Evolutionary conservation across 2,888 invertebrate genomes (phyloP).

Genomic region (Pycnomerus fuliginosus): DNA sequence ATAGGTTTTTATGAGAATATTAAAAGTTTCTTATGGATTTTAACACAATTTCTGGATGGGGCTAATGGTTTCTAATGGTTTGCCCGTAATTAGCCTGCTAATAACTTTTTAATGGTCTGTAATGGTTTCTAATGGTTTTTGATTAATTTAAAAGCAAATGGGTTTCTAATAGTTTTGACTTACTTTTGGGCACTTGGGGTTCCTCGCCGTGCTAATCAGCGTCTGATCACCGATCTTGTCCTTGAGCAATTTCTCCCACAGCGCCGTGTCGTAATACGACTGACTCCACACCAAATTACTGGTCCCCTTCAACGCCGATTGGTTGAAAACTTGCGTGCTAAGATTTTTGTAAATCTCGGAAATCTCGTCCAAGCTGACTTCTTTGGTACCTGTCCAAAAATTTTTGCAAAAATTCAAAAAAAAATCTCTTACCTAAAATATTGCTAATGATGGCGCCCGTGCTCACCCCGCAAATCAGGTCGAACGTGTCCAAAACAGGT

Average conservation of each 20-base stretch:
- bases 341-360: constrained; percentile 60
- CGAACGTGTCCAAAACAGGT: constrained; percentile 75
- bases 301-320: constrained; percentile 65
- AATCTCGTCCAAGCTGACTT: constrained; percentile 60
- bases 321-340: constrained; percentile 65
- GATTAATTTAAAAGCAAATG: not conserved
- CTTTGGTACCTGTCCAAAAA: constrained; percentile 53
- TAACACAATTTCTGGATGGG: too few species aligned
- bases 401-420: too few species aligned
- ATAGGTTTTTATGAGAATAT: constrained; percentile 5
- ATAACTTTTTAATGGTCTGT: too few species aligned
- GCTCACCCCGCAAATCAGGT: constrained; percentile 81
- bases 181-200: constrained; percentile 59
- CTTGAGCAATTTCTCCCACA: constrained; percentile 77
- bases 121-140: too few species aligned
- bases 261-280: constrained; percentile 81
- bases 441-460: constrained; percentile 68
- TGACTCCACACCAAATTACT: constrained; percentile 77
- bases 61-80: too few species aligned
- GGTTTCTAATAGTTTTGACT: constrained; percentile 32
- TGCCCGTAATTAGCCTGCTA: too few species aligned
- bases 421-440: constrained; percentile 51
- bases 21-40: too few species aligned
- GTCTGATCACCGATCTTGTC: constrained; percentile 62
- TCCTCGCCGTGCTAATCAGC: constrained; percentile 60